phyloP scores from a whole-genome alignment of 2,797 vertebrate genomes.

The Silurus lanzhouensis region DNA sequence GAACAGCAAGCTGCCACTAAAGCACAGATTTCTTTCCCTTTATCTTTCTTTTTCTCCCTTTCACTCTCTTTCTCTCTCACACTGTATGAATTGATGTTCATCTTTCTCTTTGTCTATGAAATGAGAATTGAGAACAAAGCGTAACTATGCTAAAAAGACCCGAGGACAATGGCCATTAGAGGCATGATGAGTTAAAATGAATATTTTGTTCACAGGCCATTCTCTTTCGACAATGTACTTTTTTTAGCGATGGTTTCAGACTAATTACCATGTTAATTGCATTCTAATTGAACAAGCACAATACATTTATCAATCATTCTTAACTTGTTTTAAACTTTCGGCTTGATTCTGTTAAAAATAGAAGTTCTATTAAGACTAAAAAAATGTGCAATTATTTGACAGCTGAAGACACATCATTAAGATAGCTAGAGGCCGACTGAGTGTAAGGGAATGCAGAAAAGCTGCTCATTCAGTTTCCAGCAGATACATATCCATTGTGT shows the following conservation, averaged over 20 bases:
- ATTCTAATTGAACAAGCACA: conserved; percentile 51
- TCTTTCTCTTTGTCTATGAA: conserved; percentile 14
- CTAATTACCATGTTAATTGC: conserved; percentile 58
- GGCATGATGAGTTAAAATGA: conserved; percentile 23
- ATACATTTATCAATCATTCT: conserved; percentile 49
- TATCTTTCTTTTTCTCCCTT: conserved; percentile 14
- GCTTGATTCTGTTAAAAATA: conserved; percentile 34
- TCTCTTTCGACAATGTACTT: conserved; percentile 32
- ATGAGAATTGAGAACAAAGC: conserved; percentile 37
- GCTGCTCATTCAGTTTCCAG: neutral
- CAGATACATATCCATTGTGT: conserved; percentile 9
- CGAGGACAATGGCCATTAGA: conserved; percentile 24
- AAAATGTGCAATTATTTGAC: conserved; percentile 29
- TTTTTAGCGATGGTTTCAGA: conserved; percentile 46
- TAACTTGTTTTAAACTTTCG: conserved; percentile 40
- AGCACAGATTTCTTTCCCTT: conserved; percentile 28
- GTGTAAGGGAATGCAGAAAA: neutral
- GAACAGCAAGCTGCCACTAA: conserved; percentile 31
- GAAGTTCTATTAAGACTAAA: neutral
- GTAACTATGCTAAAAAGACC: conserved; percentile 13
- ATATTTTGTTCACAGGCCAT: conserved; percentile 32
- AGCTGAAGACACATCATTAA: conserved; percentile 17
- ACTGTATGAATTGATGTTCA: neutral
- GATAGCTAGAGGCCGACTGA: conserved; percentile 2
- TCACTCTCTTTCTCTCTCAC: conserved; percentile 3